Evolutionary conservation across 2,113 vertebrate species (phyloP), one percentile per base, ranked within the genome.

Genomic region (Chloropsis cyanopogon): DNA sequence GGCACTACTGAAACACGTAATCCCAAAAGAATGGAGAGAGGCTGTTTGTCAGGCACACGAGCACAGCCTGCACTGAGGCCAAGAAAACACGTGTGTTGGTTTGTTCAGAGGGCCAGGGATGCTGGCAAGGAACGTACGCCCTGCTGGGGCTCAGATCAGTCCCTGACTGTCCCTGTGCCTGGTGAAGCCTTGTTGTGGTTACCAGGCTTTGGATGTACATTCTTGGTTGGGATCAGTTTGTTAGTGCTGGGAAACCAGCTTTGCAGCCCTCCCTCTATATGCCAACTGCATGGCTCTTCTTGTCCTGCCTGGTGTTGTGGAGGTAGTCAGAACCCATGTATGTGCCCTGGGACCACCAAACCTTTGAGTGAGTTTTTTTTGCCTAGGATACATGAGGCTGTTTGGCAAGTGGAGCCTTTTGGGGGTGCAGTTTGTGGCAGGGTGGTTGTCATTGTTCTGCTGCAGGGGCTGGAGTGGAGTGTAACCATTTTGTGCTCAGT

Each of bases 1-100:
- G 88, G 44, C 88, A 63, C 49, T 85, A 10, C 23, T 85, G 83
- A 81, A 90, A 77, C 90, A 93, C 31, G 39, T 95, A 95, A 95
- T 96, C 95, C 76, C 54, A 2, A 53, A 91, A 88, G 81, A 93
- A 96, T 56, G 86, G 93, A 93, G 82, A 52, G 79, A 81, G 80
- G 88, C 90, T 81, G 7, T 85, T 92, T 94, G 88, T 95, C 80
- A 94, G 73, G 83, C 53, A 7, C 91, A 56, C 33, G 12, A 94
- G 88, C 14, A 3, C 76, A 81, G 93, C 86, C 81, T 2, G 31
- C 53, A 24, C 75, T 0, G 37, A 93, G 81, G 92, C 93, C 86
- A 63, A 64, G 66, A 54, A 65, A 78, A 68, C 71, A 52, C 21
- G 37, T 78, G 79, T 4, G 10, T 61, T 57, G 85, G 56, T 90